phyloP scores from a whole-genome alignment of 2,888 invertebrate genomes.

The Eupithecia abbreviata region DNA sequence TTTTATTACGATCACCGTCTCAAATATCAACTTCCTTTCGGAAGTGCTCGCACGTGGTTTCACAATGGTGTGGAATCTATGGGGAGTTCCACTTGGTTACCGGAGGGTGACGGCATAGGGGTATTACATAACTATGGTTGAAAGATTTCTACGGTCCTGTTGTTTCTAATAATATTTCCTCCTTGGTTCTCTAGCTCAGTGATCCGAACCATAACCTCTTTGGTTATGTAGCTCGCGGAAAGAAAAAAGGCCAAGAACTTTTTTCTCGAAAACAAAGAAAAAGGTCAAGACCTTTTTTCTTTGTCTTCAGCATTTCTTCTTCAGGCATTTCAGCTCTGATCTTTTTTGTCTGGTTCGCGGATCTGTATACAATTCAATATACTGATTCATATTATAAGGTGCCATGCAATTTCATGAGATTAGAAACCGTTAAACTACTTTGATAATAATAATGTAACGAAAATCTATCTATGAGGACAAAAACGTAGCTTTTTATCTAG shows the following conservation, averaged over 20 bases:
- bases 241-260: too few species aligned
- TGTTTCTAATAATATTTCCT: background rate
- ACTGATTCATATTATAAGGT: too few species aligned
- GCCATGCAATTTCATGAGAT: too few species aligned
- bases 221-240: too few species aligned
- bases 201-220: background rate
- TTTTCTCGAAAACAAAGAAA: too few species aligned
- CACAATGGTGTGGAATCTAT: constrained; percentile 40
- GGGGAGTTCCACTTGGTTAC: constrained; percentile 39
- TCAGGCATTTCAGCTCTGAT: too few species aligned
- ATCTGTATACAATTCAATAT: too few species aligned
- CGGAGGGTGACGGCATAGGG: constrained; percentile 32
- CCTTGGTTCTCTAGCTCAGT: background rate
- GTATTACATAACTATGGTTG: constrained; percentile 14
- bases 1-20: constrained; percentile 39
- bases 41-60: constrained; percentile 52
- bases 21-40: constrained; percentile 30
- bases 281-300: too few species aligned
- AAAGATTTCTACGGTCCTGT: background rate
- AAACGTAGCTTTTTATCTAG: background rate
- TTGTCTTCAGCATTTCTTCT: too few species aligned
- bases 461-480: background rate
- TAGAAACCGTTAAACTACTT: too few species aligned
- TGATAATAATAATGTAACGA: too few species aligned
- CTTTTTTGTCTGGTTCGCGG: too few species aligned